phyloP scores from a whole-genome alignment of 2,888 invertebrate genomes.

The Perithous albicinctus region DNA sequence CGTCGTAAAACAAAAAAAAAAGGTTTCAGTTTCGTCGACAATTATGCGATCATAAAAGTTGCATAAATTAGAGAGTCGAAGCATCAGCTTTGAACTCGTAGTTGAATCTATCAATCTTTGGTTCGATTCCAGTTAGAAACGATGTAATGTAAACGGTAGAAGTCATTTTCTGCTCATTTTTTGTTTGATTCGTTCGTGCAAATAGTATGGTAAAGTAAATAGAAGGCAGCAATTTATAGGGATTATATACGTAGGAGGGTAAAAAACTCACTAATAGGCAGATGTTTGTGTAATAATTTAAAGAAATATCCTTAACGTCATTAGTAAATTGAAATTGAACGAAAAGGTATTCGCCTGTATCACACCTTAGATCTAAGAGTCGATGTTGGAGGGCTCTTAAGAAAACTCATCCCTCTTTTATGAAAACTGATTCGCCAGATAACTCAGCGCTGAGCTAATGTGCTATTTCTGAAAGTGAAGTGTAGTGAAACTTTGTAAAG shows the following conservation, averaged over 20 bases:
- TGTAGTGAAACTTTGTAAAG: slow-evolving; percentile 44
- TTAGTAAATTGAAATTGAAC: slow-evolving; percentile 5
- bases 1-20: neutral
- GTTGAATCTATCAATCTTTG: neutral
- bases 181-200: neutral
- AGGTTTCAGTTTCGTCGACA: neutral
- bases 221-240: too few relatives aligned
- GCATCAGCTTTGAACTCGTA: neutral
- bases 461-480: slow-evolving; percentile 26
- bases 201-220: too few relatives aligned
- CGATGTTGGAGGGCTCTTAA: neutral
- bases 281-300: slow-evolving; percentile 2
- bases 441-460: slow-evolving; percentile 25
- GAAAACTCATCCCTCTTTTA: slow-evolving; percentile 4
- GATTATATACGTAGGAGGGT: too few relatives aligned
- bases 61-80: too few relatives aligned
- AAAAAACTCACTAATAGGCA: neutral
- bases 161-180: neutral
- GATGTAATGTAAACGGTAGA: neutral
- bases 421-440: neutral
- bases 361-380: neutral
- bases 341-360: neutral
- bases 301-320: neutral
- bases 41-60: neutral
- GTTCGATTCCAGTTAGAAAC: neutral